These are phyloP conservation scores for Tyto alba DNA, from an alignment of 2,113 vertebrate species.

Conservation along the genomic window DNA sequence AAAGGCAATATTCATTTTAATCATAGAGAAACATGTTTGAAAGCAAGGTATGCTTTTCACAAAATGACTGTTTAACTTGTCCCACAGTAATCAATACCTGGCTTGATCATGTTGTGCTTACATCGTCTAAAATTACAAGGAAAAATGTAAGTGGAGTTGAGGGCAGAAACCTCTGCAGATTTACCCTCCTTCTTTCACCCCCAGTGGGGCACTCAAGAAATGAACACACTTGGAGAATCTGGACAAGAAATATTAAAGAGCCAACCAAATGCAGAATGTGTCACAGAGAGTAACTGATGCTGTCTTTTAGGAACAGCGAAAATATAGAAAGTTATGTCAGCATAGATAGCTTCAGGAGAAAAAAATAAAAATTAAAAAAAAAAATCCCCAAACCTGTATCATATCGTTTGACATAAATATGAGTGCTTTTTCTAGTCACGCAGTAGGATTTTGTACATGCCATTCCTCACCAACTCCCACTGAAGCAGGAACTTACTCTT, in stretches of 20 bases:
- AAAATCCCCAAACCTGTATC: not conserved
- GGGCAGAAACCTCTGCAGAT: not conserved
- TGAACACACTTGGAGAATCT: not conserved
- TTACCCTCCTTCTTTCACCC: not conserved
- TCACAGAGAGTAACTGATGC: not conserved
- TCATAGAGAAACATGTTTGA: not conserved
- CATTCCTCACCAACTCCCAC: not conserved
- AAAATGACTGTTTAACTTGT: not conserved
- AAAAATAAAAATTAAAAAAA: too few species aligned
- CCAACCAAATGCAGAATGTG: not conserved
- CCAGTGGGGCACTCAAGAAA: not conserved
- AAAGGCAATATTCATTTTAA: not conserved
- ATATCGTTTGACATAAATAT: not conserved
- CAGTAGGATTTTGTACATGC: not conserved
- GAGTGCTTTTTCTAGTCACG: not conserved
- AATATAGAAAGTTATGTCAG: not conserved
- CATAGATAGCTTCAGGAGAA: not conserved
- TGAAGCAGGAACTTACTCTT: not conserved
- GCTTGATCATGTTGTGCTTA: not conserved
- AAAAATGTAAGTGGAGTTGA: not conserved
- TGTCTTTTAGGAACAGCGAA: not conserved
- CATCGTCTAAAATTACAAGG: not conserved
- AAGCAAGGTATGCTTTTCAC: not conserved
- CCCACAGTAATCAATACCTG: fast-evolving
- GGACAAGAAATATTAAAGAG: not conserved